Conservation (phyloP, 2,888 invertebrate genomes). For the Hemaris fuciformis region DNA sequence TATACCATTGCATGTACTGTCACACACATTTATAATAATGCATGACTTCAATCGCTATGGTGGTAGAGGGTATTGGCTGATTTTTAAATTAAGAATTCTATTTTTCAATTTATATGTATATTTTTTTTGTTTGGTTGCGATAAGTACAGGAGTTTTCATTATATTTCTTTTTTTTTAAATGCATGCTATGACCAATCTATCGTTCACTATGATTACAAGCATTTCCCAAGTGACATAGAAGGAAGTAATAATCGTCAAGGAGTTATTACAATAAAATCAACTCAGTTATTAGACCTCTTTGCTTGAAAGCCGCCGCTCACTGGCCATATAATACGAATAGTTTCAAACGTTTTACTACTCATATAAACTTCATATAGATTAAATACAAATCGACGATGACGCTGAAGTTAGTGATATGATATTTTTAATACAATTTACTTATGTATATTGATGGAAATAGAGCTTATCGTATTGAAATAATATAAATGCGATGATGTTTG, state of each 20-base stretch:
- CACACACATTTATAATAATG: background rate
- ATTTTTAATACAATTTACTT: background rate
- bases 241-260: constrained; percentile 4
- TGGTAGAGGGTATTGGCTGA: background rate
- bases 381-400: background rate
- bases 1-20: constrained; percentile 35
- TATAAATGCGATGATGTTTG: background rate
- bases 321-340: background rate
- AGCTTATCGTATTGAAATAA: background rate
- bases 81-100: background rate
- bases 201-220: background rate
- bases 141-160: background rate
- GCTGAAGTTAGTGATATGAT: background rate
- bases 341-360: background rate
- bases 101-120: background rate
- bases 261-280: constrained; percentile 28
- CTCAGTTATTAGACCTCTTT: background rate
- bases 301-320: background rate
- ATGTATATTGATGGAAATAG: background rate
- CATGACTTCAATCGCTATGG: background rate
- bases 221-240: constrained; percentile 1
- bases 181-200: background rate
- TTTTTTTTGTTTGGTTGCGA: background rate
- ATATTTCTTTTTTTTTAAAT: background rate
- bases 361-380: background rate